Evolutionary conservation across 2,888 invertebrate species (phyloP), one percentile per base, ranked within the genome.

Genomic region (Apamea monoglypha): DNA sequence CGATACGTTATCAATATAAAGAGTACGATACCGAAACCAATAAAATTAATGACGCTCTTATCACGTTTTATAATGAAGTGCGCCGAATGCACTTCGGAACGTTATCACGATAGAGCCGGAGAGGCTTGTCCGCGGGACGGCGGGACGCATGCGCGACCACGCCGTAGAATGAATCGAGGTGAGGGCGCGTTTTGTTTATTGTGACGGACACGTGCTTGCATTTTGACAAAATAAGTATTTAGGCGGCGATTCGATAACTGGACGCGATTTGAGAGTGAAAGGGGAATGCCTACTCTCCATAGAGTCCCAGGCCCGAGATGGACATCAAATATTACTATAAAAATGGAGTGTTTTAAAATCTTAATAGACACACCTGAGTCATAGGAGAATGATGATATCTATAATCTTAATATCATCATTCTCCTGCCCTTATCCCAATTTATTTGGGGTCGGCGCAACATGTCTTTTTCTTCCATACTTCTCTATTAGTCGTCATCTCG

Each of bases 41-140:
- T 44, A 16, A 44, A 56, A 76, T 80, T 4, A 63, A 68, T 80
- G 50, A 61, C 1, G 25, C 18, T 36, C 14, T 16, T 76, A 56
- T 25, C 40, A 75, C 18, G 18, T 29, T 44, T 44, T 75, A 14
- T 32, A 18, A 75, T 56, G n/a, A 14, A n/a, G 7, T 69, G 50
- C 71, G 40, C 18, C 40, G 40, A 80, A 80, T 78, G 78, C 78
- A 78, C n/a, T 47, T 61, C 56, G 36, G 18, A 61, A 68, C 61
- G 47, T 32, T 44, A 47, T 40, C 61, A 47, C 50, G 32, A 59
- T 18, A 40, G 4, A 25, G 25, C 16, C 47, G 4, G 10, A 36
- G 7, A 56, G 40, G 18, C 29, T 12, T 25, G 21, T 1, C 5
- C 63, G 40, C 18, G 53, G 53, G 29, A 64, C 77, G 77, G 40